These are phyloP conservation scores for Hippopotamus amphibius DNA, from an alignment of 2,113 vertebrate genomes.

Conservation along the genomic window DNA sequence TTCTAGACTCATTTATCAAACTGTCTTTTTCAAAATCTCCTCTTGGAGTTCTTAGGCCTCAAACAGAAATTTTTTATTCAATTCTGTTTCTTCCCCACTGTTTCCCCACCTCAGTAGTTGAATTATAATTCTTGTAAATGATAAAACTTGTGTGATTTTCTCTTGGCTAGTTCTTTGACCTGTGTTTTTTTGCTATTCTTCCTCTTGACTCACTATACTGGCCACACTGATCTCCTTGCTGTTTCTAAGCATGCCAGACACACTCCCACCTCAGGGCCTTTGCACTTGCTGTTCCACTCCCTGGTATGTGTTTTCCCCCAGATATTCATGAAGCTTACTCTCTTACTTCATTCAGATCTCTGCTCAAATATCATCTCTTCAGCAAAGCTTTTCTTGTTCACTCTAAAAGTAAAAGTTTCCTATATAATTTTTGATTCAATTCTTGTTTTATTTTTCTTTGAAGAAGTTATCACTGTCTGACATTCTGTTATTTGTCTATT, in stretches of 20 bases:
- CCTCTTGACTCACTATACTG: background rate
- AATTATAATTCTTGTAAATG: background rate
- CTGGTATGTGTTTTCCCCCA: background rate
- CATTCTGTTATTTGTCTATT: background rate
- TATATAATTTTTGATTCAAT: conserved; percentile 3
- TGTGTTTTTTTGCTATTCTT: background rate
- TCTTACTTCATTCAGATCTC: background rate
- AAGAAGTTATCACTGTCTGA: background rate
- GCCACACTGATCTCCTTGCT: background rate
- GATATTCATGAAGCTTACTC: background rate
- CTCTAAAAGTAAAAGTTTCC: background rate
- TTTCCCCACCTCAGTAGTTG: background rate
- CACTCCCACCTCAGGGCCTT: background rate
- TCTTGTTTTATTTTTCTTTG: background rate
- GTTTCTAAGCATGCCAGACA: background rate
- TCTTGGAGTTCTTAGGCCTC: background rate
- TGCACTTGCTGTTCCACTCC: background rate
- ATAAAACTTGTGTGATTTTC: background rate
- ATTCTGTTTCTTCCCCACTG: background rate
- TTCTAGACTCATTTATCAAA: conserved; percentile 13
- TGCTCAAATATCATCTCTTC: background rate
- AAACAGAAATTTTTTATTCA: background rate
- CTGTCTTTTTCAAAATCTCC: background rate
- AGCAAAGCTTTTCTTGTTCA: background rate
- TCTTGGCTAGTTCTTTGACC: background rate